A percentile compares a stretch with the other conserved stretches of the same genome.
Evolutionary conservation across 2,797 vertebrate genomes (phyloP).

Genomic region (Perodicticus potto): DNA sequence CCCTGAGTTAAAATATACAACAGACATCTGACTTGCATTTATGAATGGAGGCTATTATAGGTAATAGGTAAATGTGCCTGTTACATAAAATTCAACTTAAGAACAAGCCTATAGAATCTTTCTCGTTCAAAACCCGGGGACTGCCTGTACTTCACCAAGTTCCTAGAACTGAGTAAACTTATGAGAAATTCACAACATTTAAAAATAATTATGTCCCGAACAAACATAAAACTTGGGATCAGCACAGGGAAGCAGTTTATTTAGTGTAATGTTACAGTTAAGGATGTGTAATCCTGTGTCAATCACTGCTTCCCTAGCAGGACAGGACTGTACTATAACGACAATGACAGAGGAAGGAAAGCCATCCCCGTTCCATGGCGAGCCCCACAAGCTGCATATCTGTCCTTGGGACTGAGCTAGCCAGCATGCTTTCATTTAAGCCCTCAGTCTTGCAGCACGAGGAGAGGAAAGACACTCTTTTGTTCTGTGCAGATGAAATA

Average conservation of each 20-base stretch:
- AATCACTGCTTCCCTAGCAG: not conserved
- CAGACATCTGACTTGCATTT: too few species aligned
- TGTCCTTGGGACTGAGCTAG: not conserved
- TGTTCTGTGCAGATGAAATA: slow-evolving; percentile 71
- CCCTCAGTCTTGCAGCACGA: not conserved
- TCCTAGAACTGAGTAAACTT: not conserved
- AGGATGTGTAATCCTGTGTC: not conserved
- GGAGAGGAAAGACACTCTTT: slow-evolving; percentile 51
- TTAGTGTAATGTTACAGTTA: not conserved
- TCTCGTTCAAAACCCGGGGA: too few species aligned
- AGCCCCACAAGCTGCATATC: not conserved
- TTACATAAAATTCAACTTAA: too few species aligned
- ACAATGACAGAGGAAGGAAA: not conserved
- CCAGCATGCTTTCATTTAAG: slow-evolving; percentile 17
- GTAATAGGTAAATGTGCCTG: too few species aligned
- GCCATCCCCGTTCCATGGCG: not conserved
- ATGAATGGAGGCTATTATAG: too few species aligned
- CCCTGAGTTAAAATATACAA: too few species aligned
- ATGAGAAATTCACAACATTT: not conserved
- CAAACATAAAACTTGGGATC: not conserved
- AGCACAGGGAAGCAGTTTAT: not conserved
- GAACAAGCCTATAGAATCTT: too few species aligned
- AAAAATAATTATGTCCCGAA: not conserved
- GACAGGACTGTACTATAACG: not conserved
- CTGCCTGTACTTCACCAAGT: not conserved